These are phyloP conservation scores for Onychomys torridus DNA, from an alignment of 2,797 vertebrate genomes.

Conservation along the genomic window DNA sequence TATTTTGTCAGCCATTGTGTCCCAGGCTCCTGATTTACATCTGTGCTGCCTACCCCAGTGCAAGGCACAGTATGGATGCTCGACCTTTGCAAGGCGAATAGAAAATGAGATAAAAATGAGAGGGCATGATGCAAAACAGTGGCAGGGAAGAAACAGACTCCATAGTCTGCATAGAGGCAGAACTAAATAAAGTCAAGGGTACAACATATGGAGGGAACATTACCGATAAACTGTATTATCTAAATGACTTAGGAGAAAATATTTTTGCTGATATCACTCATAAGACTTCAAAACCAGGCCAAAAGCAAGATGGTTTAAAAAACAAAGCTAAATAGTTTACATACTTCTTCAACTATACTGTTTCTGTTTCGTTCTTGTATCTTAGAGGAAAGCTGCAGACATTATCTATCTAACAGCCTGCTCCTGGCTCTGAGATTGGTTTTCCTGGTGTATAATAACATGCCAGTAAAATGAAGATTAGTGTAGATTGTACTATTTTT, in stretches of 20 bases:
- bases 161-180: neutral
- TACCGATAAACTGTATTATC: neutral
- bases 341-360: neutral
- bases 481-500: constrained; percentile 38
- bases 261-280: neutral
- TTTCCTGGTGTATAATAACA: constrained; percentile 66
- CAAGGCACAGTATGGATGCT: neutral
- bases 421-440: constrained; percentile 35
- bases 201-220: neutral
- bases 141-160: neutral
- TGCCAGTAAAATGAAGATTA: constrained; percentile 67
- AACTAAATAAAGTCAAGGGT: neutral
- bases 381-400: neutral
- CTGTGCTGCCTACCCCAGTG: neutral
- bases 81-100: neutral
- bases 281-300: constrained; percentile 29
- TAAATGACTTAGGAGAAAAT: neutral
- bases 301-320: constrained; percentile 42
- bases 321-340: neutral
- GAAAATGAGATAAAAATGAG: neutral
- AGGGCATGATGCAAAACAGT: neutral
- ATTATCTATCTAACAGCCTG: constrained; percentile 18
- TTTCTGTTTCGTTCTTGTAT: constrained; percentile 25
- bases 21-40: neutral
- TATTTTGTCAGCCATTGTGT: neutral